Evolutionary conservation across 2,113 vertebrate genomes (phyloP).

Genomic region (Athene cunicularia): DNA sequence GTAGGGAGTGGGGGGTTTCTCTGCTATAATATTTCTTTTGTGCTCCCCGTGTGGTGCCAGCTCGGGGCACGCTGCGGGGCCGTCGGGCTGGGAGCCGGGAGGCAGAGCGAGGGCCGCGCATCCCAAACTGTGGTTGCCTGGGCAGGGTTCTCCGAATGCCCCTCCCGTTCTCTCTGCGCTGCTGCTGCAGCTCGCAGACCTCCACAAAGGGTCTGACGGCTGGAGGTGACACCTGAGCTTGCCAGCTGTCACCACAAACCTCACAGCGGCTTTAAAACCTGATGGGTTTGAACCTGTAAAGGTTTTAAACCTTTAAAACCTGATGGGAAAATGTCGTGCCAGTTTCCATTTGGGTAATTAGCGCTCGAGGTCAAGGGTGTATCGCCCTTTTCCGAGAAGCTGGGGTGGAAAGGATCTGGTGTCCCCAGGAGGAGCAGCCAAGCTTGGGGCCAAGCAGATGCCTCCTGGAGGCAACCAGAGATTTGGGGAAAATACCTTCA

Average conservation of each 20-base stretch:
- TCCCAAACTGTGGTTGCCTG: not conserved
- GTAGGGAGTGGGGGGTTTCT: not conserved
- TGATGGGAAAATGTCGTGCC: not conserved
- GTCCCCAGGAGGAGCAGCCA: not conserved
- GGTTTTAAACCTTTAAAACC: not conserved
- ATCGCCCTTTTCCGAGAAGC: not conserved
- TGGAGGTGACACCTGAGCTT: not conserved
- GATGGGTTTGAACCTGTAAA: too few relatives aligned
- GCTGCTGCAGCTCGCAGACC: not conserved
- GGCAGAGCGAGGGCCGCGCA: not conserved
- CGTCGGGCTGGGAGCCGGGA: not conserved
- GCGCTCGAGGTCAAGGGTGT: not conserved
- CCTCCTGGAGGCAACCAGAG: not conserved
- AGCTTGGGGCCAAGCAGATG: not conserved
- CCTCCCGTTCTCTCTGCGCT: not conserved
- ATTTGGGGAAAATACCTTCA: not conserved
- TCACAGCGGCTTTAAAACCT: not conserved
- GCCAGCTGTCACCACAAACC: not conserved
- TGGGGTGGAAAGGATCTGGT: not conserved
- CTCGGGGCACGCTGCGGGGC: not conserved
- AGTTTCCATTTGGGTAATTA: not conserved
- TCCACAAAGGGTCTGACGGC: rapidly evolving
- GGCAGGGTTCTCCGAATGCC: not conserved
- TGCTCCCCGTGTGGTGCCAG: not conserved
- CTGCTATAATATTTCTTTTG: not conserved